phyloP scores from a whole-genome alignment of 2,113 vertebrate genomes.

The Stomatorhinus ivindoensis region DNA sequence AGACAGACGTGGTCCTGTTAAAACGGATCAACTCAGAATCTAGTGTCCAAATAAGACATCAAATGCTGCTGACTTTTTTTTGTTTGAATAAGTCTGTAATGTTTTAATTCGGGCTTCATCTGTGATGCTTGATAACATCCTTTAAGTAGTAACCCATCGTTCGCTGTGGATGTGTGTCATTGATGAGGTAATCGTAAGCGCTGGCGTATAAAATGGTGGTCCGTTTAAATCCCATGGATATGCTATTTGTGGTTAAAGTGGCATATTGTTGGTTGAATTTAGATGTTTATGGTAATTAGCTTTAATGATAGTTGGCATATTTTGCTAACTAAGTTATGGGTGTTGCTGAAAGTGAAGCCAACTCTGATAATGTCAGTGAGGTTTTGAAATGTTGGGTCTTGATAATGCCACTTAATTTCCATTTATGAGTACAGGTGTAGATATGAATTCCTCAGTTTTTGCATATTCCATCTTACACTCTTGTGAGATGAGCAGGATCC shows the following conservation, averaged over 20 bases:
- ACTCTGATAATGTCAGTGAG: neutral
- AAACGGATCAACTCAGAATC: neutral
- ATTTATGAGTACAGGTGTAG: neutral
- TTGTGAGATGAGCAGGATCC: too few species aligned
- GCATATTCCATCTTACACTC: neutral
- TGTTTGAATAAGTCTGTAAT: neutral
- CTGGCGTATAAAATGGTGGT: neutral
- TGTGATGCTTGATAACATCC: neutral
- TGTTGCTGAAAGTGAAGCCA: neutral
- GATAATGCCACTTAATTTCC: neutral
- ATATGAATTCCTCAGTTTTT: neutral
- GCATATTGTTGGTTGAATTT: neutral
- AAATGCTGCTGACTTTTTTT: neutral
- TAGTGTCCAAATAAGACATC: neutral
- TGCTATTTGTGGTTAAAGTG: neutral
- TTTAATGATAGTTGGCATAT: neutral
- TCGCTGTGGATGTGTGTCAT: neutral
- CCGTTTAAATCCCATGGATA: neutral
- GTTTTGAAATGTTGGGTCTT: neutral
- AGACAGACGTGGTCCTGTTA: neutral
- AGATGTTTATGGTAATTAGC: neutral
- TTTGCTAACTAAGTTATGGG: neutral
- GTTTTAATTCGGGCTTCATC: neutral
- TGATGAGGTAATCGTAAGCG: neutral
- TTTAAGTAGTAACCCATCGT: neutral